Base-by-base conservation (phyloP, 2,888 invertebrate species). In the Danaus chrysippus region DNA sequence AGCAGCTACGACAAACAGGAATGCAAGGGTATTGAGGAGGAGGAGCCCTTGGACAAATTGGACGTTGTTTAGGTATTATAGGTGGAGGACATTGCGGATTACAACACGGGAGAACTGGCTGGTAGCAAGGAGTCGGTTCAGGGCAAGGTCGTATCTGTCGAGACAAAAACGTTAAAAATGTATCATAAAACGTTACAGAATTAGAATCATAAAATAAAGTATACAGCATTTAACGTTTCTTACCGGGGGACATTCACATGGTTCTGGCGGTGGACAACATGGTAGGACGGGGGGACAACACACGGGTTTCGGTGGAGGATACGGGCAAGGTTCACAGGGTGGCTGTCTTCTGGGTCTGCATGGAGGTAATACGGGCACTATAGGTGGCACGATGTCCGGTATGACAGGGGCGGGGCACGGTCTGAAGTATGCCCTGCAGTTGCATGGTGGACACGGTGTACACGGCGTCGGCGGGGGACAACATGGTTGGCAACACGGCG, bases 1-100 rank as follows among this genome's bases (percentile, higher is more conserved):
- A 92, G 66, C 82, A 83, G 52, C 91, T 91, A 61, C 91, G 86
- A 62, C 79, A 72, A 1, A 92, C 67, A 0, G 92, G 92, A 10
- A 92, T 74, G 66, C 91, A 92, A 1, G 92, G 92, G 54, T 86
- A 92, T 0, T 79, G 81, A 3, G 77, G 73, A 9, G 86, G 91
- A 0, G 89, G 88, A 1, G 90, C 79, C 63, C 91, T 77, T 2
- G 90, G 90, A 62, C 89, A 91, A 56, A 89, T 88, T 0, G 90
- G 90, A 9, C 88, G 78, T 70, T 90, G 90, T 65, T 89, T 89
- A 0, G 90, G 90, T 42, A 89, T 46, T 52, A 91, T 91, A 10
- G 92, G 92, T 0, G 92, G 84, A 3, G 93, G 92, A 68, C 91
- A 91, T 66, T 91, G 88, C 0, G 92, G 91, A 63, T 90, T 90